Evolutionary conservation across 92 coral and sea anemone species (phyloP).

Genomic region (Phenganax marumi): DNA sequence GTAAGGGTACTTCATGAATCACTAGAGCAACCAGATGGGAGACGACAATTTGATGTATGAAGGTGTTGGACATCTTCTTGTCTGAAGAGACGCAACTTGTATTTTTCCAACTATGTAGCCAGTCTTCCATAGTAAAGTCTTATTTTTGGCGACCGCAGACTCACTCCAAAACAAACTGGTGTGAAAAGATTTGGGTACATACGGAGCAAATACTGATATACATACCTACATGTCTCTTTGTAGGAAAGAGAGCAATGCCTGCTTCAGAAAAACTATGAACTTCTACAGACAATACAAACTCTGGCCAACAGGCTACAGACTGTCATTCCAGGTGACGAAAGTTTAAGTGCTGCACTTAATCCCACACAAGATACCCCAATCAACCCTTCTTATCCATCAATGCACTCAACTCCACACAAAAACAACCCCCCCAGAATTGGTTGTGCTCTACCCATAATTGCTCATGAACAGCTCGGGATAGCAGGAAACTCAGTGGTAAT

Average conservation of each 20-base stretch:
- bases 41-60: background rate
- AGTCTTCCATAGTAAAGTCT: no score
- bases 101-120: background rate
- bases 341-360: slow-evolving; percentile 14
- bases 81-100: background rate
- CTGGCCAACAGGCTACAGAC: slow-evolving; percentile 78
- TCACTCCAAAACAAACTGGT: no score
- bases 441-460: background rate
- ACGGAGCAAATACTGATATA: no score
- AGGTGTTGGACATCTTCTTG: background rate
- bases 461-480: slow-evolving; percentile 1
- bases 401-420: slow-evolving; percentile 32
- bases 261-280: slow-evolving; percentile 82
- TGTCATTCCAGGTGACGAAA: slow-evolving; percentile 24
- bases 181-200: no score
- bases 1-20: slow-evolving; percentile 27
- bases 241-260: slow-evolving; percentile 87
- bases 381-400: slow-evolving; percentile 13
- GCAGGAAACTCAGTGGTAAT: slow-evolving; percentile 22
- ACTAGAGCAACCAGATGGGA: no score
- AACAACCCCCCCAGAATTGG: background rate
- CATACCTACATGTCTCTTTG: slow-evolving; percentile 2
- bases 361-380: background rate
- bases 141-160: no score
- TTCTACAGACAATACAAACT: slow-evolving; percentile 75